Percentiles rank a stretch among this genome's conserved stretches.
Conservation (phyloP, 2,888 invertebrate species). For the Drosophila prolongata region DNA sequence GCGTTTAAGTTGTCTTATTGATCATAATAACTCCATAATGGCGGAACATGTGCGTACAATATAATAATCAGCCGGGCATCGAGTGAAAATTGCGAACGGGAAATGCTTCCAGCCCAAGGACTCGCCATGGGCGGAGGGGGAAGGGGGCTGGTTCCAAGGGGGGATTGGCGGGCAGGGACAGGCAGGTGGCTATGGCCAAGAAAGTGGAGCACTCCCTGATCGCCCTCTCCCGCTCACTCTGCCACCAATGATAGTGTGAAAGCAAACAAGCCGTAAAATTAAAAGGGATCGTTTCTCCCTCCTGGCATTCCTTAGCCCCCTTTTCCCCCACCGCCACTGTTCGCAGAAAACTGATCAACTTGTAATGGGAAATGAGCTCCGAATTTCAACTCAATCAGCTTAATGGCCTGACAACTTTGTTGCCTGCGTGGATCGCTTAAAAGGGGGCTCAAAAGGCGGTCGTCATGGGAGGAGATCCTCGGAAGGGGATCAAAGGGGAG, state of each 20-base stretch:
- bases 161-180: neutral
- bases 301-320: constrained; percentile 14
- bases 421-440: constrained; percentile 34
- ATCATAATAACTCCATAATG: constrained; percentile 85
- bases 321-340: neutral
- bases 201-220: constrained; percentile 64
- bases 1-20: constrained; percentile 85
- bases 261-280: constrained; percentile 79
- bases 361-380: constrained; percentile 75
- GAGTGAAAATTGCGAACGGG: constrained; percentile 79
- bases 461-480: neutral
- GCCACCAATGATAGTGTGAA: constrained; percentile 75
- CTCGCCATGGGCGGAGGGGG: constrained; percentile 6
- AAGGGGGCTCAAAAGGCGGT: constrained; percentile 15
- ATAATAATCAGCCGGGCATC: constrained; percentile 74
- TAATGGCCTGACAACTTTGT: constrained; percentile 75
- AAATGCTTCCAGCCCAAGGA: constrained; percentile 50
- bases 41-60: constrained; percentile 84
- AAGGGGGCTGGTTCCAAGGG: neutral
- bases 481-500: neutral
- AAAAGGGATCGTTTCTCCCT: constrained; percentile 52
- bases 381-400: constrained; percentile 78
- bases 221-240: constrained; percentile 32
- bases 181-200: constrained; percentile 29
- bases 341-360: constrained; percentile 65